phyloP scores from a whole-genome alignment of 2,888 invertebrate genomes.

The Chalcosyrphus nemorum region DNA sequence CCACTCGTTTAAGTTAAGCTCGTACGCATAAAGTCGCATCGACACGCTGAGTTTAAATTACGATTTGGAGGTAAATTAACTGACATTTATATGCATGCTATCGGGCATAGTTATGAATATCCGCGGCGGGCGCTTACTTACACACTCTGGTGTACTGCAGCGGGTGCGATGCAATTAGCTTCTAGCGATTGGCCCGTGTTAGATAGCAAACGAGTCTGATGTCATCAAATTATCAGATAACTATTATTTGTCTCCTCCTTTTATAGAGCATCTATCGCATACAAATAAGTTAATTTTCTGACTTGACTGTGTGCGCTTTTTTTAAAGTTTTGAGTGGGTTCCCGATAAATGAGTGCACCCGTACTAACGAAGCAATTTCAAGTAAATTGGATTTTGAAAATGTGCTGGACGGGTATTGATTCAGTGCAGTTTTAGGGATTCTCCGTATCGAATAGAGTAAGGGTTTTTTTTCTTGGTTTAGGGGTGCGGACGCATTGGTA shows the following conservation, averaged over 20 bases:
- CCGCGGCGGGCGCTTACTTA: too few species aligned
- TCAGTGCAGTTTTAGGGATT: not conserved
- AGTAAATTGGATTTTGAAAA: conserved; percentile 23
- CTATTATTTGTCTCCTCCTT: not conserved
- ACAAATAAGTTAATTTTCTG: conserved; percentile 37
- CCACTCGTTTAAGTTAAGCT: too few species aligned
- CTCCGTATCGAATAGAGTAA: not conserved
- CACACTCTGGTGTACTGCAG: not conserved
- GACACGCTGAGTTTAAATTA: not conserved
- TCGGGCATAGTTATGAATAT: not conserved
- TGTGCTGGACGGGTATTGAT: not conserved
- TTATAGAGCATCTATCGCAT: conserved; percentile 21
- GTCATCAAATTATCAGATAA: conserved; percentile 37
- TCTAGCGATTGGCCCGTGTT: not conserved
- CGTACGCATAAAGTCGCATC: not conserved
- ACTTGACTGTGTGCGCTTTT: not conserved
- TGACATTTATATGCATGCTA: conserved; percentile 45
- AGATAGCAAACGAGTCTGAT: conserved; percentile 11
- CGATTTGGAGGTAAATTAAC: not conserved
- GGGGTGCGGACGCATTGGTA: not conserved
- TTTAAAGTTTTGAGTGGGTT: not conserved
- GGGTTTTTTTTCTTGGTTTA: too few species aligned
- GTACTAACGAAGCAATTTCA: not conserved
- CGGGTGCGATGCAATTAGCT: not conserved
- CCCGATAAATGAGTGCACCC: not conserved